A percentile compares a stretch with the other conserved stretches of the same genome.
Evolutionary conservation across 2,113 vertebrate species (phyloP).

Genomic region (Rattus rattus): DNA sequence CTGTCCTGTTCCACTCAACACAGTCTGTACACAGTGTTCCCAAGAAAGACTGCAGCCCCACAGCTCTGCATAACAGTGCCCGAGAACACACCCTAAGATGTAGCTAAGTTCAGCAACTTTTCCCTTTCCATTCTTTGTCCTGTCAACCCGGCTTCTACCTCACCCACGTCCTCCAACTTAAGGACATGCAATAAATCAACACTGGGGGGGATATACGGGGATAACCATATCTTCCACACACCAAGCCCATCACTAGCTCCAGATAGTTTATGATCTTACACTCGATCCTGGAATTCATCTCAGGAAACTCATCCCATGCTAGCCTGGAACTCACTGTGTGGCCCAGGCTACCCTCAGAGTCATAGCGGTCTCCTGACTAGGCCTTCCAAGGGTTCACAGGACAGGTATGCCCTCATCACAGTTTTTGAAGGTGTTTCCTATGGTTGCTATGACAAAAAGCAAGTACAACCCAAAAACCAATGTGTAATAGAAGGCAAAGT

Average conservation of each 20-base stretch:
- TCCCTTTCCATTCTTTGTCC: not conserved
- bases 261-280: not conserved
- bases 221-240: not conserved
- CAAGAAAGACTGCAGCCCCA: not conserved
- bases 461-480: not conserved
- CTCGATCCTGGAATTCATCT: not conserved
- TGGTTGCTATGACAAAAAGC: not conserved
- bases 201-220: not conserved
- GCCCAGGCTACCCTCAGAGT: not conserved
- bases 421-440: conserved; percentile 11
- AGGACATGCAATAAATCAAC: not conserved
- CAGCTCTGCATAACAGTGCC: not conserved
- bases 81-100: not conserved
- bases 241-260: not conserved
- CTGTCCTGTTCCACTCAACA: no score
- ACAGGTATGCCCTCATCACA: not conserved
- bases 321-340: not conserved
- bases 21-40: not conserved
- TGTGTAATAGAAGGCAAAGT: not conserved
- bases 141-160: not conserved
- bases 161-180: not conserved
- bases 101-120: not conserved
- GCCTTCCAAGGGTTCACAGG: not conserved
- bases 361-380: not conserved
- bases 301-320: not conserved